Evolutionary conservation across 2,888 invertebrate genomes (phyloP).

Genomic region (Rhagium mordax): DNA sequence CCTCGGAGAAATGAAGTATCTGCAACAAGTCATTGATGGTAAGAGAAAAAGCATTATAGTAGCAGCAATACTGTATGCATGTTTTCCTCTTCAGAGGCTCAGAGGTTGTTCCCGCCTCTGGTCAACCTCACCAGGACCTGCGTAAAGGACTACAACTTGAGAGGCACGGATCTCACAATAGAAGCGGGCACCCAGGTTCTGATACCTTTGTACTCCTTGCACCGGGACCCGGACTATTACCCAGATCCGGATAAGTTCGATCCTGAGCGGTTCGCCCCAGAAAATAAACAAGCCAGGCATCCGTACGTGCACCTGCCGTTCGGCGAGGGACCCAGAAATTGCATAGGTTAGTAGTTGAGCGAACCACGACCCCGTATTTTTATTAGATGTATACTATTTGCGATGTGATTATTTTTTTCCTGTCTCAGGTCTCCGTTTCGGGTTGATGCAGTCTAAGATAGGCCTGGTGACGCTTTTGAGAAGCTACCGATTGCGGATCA

Average conservation of each 20-base stretch:
- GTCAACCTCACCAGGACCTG: conserved; percentile 48
- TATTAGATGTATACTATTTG: background rate
- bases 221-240: conserved; percentile 55
- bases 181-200: conserved; percentile 53
- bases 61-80: too few species aligned
- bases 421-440: conserved; percentile 50
- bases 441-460: conserved; percentile 49
- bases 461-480: conserved; percentile 45
- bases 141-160: conserved; percentile 53
- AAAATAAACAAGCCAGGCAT: conserved; percentile 44
- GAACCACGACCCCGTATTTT: background rate
- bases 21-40: conserved; percentile 51
- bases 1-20: conserved; percentile 50
- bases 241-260: conserved; percentile 54
- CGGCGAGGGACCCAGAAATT: conserved; percentile 58
- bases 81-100: conserved; percentile 46
- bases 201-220: conserved; percentile 50
- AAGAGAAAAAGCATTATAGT: too few species aligned
- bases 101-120: conserved; percentile 52
- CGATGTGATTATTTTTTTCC: background rate
- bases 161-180: conserved; percentile 49
- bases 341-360: conserved; percentile 50
- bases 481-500: conserved; percentile 46
- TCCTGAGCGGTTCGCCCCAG: conserved; percentile 54
- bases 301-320: conserved; percentile 52